Evolutionary conservation across 2,797 vertebrate genomes (phyloP).

Genomic region (Enteromius viviparus): DNA sequence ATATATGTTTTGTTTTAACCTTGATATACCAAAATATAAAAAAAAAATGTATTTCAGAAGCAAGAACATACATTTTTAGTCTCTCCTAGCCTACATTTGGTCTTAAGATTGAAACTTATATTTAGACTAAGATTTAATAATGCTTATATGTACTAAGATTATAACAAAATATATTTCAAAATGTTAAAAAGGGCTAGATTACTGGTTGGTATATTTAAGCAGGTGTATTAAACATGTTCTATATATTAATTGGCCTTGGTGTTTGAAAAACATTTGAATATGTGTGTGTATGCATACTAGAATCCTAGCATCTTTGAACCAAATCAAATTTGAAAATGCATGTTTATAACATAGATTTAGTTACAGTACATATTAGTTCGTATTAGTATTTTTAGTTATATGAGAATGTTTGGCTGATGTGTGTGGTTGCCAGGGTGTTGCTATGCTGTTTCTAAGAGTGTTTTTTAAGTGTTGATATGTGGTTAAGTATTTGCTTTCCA

Average conservation of each 20-base stretch:
- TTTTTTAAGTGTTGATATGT: neutral
- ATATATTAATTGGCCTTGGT: neutral
- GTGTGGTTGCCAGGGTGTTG: neutral
- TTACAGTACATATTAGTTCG: neutral
- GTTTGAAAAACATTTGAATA: too few relatives aligned
- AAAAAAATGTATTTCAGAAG: neutral
- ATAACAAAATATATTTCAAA: neutral
- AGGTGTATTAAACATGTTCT: neutral
- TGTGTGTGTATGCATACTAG: neutral
- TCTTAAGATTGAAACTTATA: neutral
- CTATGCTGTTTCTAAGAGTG: neutral
- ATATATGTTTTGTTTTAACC: neutral
- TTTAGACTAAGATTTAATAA: neutral
- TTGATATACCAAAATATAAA: neutral
- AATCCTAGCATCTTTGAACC: neutral
- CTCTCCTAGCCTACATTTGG: neutral
- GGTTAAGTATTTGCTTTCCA: neutral
- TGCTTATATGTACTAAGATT: neutral
- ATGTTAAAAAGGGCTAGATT: neutral
- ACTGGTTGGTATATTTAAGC: neutral
- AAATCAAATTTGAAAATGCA: neutral
- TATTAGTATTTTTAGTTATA: neutral
- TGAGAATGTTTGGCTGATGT: neutral
- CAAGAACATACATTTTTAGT: neutral
- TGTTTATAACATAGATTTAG: neutral